Evolutionary conservation across 2,797 vertebrate genomes (phyloP).

Genomic region (Melanotaenia nigrans): DNA sequence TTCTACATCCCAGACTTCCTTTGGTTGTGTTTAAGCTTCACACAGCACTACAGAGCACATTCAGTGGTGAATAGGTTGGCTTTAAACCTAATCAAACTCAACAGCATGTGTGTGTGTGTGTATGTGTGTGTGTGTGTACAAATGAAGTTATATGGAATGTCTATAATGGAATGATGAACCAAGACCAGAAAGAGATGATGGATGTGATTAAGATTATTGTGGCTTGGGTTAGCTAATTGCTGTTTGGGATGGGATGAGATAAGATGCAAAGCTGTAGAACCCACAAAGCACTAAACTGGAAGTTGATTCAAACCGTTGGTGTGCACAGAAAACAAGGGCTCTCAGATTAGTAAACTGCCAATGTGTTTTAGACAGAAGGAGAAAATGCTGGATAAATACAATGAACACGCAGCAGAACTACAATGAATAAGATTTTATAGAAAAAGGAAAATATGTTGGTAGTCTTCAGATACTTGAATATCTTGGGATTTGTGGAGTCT

Average conservation of each 20-base stretch:
- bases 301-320: conserved; percentile 28
- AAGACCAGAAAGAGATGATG: conserved; percentile 56
- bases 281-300: conserved; percentile 34
- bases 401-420: not conserved
- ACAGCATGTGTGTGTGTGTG: not conserved
- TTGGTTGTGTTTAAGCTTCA: conserved; percentile 55
- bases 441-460: not conserved
- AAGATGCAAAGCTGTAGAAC: conserved; percentile 45
- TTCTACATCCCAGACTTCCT: conserved; percentile 21
- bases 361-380: not conserved
- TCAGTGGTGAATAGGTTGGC: conserved; percentile 51
- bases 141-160: conserved; percentile 57
- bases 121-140: conserved; percentile 5
- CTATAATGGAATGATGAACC: conserved; percentile 63
- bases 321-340: not conserved
- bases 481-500: not conserved
- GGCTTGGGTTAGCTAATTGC: conserved; percentile 73
- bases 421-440: not conserved
- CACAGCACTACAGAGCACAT: conserved; percentile 36
- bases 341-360: conserved; percentile 1
- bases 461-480: not conserved
- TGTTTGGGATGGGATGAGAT: conserved; percentile 61
- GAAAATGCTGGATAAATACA: not conserved
- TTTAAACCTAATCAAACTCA: conserved; percentile 59
- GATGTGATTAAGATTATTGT: conserved; percentile 61